These are phyloP conservation scores for Antennarius maculatus DNA, from an alignment of 2,797 vertebrate genomes.

Conservation along the genomic window DNA sequence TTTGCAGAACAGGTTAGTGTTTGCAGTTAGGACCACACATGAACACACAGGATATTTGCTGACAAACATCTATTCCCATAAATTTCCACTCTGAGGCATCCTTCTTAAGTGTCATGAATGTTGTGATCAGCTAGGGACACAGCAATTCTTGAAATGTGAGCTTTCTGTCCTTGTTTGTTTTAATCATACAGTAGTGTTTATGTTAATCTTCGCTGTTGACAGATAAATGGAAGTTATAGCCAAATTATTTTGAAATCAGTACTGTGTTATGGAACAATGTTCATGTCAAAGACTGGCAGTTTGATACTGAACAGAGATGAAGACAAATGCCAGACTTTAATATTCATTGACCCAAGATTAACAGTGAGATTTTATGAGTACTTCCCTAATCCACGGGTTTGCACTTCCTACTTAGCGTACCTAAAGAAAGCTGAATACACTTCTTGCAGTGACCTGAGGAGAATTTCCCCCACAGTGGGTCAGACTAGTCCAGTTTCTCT, in stretches of 20 bases:
- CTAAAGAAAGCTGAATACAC: slow-evolving; percentile 56
- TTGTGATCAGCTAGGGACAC: slow-evolving; percentile 31
- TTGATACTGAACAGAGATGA: slow-evolving; percentile 5
- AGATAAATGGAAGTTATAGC: no score
- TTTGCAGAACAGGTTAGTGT: slow-evolving; percentile 96
- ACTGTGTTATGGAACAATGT: neutral
- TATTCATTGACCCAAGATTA: slow-evolving; percentile 5
- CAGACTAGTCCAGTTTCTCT: slow-evolving; percentile 18
- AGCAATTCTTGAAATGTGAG: slow-evolving; percentile 28
- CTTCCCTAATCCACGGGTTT: slow-evolving; percentile 52
- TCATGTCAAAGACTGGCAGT: slow-evolving; percentile 1
- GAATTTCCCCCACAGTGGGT: slow-evolving; percentile 44
- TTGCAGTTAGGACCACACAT: neutral
- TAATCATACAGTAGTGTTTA: slow-evolving; percentile 4
- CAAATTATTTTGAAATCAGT: neutral
- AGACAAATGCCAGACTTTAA: slow-evolving; percentile 25
- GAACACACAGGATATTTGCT: slow-evolving; percentile 5
- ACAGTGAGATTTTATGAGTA: slow-evolving; percentile 30
- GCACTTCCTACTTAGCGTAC: slow-evolving; percentile 61
- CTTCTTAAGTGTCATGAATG: slow-evolving; percentile 38
- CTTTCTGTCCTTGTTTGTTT: slow-evolving; percentile 37
- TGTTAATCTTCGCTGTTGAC: slow-evolving; percentile 2
- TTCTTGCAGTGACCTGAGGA: slow-evolving; percentile 52
- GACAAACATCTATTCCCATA: slow-evolving; percentile 49
- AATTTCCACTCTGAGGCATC: slow-evolving; percentile 29